phyloP scores from a whole-genome alignment of 2,888 invertebrate genomes.

The Agriopis leucophaearia region DNA sequence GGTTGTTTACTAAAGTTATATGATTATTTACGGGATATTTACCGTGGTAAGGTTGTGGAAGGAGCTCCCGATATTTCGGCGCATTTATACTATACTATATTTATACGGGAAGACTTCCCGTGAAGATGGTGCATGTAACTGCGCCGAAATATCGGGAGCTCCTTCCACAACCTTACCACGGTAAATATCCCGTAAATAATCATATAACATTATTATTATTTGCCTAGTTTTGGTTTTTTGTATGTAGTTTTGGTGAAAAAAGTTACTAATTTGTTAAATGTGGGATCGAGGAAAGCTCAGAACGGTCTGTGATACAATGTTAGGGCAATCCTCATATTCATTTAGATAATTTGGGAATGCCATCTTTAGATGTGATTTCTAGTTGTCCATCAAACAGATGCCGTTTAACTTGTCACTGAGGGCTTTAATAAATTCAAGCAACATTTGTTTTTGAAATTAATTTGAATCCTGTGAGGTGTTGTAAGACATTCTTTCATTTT shows the following conservation, averaged over 20 bases:
- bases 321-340: conserved; percentile 6
- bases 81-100: too few relatives aligned
- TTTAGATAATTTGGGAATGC: not conserved
- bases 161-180: too few relatives aligned
- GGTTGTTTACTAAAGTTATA: too few relatives aligned
- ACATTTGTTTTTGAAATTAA: not conserved
- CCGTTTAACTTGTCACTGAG: not conserved
- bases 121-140: too few relatives aligned
- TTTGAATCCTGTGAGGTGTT: not conserved
- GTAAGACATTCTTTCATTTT: not conserved
- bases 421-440: not conserved
- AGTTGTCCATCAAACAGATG: not conserved
- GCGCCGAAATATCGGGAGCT: too few relatives aligned
- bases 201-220: too few relatives aligned
- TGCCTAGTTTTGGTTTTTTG: too few relatives aligned
- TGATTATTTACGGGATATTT: too few relatives aligned
- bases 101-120: too few relatives aligned
- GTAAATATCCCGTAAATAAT: too few relatives aligned
- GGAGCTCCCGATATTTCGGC: too few relatives aligned
- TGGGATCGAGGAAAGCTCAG: conserved; percentile 57
- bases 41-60: too few relatives aligned
- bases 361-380: not conserved
- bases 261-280: not conserved
- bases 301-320: conserved; percentile 72
- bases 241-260: not conserved